Conservation (phyloP, 2,113 vertebrate species). For the Axis porcinus region DNA sequence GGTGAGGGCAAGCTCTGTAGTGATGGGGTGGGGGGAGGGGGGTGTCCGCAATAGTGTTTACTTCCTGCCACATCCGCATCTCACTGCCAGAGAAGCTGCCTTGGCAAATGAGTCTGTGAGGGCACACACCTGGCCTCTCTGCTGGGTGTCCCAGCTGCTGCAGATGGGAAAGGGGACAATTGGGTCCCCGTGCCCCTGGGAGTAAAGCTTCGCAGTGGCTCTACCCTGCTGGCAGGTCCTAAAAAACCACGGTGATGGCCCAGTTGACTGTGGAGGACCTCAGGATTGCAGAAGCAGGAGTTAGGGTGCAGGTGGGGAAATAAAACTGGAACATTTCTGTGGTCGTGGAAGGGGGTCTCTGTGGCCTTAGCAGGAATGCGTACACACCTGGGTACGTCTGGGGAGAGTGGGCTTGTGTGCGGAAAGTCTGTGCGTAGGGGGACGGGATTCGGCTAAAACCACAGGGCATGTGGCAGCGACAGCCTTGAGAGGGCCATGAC, state of each 20-base stretch:
- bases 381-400: background rate
- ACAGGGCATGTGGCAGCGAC: background rate
- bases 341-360: background rate
- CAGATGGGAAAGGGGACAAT: background rate
- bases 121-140: background rate
- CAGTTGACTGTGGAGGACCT: background rate
- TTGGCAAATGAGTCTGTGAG: background rate
- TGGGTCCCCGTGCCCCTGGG: no score
- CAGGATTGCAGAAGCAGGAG: background rate
- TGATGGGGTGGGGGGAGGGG: no score
- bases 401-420: accelerated
- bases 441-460: background rate
- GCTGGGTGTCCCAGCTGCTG: background rate
- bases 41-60: background rate
- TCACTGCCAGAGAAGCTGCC: background rate
- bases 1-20: background rate
- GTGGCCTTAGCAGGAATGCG: background rate
- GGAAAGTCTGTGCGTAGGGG: background rate
- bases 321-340: background rate
- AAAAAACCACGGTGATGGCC: background rate
- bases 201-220: background rate
- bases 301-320: no score
- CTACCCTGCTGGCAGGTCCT: background rate
- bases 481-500: background rate
- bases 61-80: background rate